Percentiles rank a stretch among this genome's conserved stretches.
Evolutionary conservation across 2,113 vertebrate species (phyloP).

Genomic region (Brachypodius melanocephalos): DNA sequence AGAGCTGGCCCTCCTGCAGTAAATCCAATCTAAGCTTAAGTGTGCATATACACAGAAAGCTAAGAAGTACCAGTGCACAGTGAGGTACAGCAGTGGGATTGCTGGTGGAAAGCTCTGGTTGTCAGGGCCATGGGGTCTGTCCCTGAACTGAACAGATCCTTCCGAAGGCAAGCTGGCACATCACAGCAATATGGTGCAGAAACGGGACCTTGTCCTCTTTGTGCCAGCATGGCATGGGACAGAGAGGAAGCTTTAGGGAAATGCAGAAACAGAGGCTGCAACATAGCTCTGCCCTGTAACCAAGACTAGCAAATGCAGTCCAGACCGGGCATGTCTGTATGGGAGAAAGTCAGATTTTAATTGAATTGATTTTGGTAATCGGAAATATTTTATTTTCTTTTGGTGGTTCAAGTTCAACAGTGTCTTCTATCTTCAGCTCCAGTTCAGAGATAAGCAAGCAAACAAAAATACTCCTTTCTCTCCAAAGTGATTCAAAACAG

Average conservation of each 20-base stretch:
- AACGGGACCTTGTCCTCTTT: neutral
- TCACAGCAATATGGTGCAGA: neutral
- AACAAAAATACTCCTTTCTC: neutral
- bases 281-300: neutral
- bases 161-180: neutral
- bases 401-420: neutral
- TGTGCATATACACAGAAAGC: neutral
- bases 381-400: neutral
- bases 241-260: neutral
- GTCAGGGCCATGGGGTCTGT: neutral
- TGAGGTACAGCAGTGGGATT: neutral
- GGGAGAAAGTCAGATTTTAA: neutral
- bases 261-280: neutral
- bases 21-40: neutral
- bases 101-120: neutral
- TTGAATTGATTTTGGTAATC: neutral
- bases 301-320: neutral
- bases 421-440: neutral
- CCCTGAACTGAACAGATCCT: neutral
- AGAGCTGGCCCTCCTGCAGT: neutral
- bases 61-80: neutral
- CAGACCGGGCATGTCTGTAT: neutral
- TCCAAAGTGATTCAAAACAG: neutral
- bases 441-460: neutral
- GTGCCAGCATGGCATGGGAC: fast-evolving